Evolutionary conservation across 1,140 invertebrate species (phyloP), one percentile per base, ranked within the genome.

Genomic region (Heliothis subflexa): DNA sequence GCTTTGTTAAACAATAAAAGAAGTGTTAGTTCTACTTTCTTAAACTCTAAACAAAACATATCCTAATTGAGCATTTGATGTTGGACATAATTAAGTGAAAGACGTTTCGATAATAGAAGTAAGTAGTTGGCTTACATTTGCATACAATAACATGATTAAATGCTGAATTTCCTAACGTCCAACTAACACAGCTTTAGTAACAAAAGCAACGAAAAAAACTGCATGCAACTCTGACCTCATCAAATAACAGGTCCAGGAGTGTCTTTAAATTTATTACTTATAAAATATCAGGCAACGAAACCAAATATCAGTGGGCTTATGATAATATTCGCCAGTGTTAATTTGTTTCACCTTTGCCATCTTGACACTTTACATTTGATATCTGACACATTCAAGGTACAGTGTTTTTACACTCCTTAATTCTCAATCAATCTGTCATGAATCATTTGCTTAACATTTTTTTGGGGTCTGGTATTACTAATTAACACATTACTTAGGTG

Each of bases 1-100:
- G 86, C 86, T 89, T 94, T 94, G 91, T 93, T 86, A 80, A 78
- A 68, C 83, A 74, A 94, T 85, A 93, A 94, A 90, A 89, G 86
- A 80, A 89, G 89, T 90, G 88, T 93, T 92, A 93, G 93, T 93
- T 94, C 91, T 90, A 93, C 93, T 94, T 93, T 94, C 91, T 71
- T 88, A 90, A 91, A 90, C 84, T 87, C 86, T 83, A 80, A 86
- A 89, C 86, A 86, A 85, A 89, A 83, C 82, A 85, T 83, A 78
- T 80, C 79, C 77, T 71, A 79, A 85, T 87, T 91, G 87, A 87
- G 86, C 59, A 71, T 89, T 85, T 86, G 85, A 88, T 88, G 83
- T 87, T 84, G 80, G 54, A 81, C 16, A 47, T 59, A 59, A 80
- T 70, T 70, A 40, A 61, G 74, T 25, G 61, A 76, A 68, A 77